Evolutionary conservation across 1,140 invertebrate species (phyloP), one percentile per base, ranked within the genome.

Genomic region (Dinothrombium tinctorium): DNA sequence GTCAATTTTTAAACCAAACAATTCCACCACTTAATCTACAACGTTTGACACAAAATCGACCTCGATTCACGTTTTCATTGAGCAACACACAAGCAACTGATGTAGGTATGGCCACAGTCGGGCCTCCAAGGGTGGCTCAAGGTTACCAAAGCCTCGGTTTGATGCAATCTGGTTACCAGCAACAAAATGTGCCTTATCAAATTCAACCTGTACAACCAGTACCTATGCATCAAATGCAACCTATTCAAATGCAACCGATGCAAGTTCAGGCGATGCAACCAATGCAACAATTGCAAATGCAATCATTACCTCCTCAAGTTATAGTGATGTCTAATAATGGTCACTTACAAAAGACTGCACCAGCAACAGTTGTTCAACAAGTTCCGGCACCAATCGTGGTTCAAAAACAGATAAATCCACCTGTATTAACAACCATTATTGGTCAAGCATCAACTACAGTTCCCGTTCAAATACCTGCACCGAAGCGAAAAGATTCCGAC

Each of bases 1-100:
- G 44, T 12, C 25, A 35, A 21, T 45, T 45, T 17, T 32, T 45
- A 3, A 40, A 45, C 24, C n/a, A 33, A 21, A 37, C 44, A 2
- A 45, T 45, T 14, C 44, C 44, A 19, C 19, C 14, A 24, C 20
- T 21, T 11, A n/a, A n/a, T n/a, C n/a, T n/a, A n/a, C 28, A 35
- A 6, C 29, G 29, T 7, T 7, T 17, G 5, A 32, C n/a, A 14
- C n/a, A 32, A 5, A 32, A 32, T 32, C 12, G n/a, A 32, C 29
- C 29, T 7, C 4, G 29, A 32, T 32, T 32, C 12, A 32, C 29
- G 5, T 32, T 32, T 17, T 17, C n/a, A 12, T 32, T 32, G 12
- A 14, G n/a, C 4, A 32, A 32, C 12, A 32, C 29, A 32, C 4
- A 14, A 15, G 17, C 29, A 5, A 12, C 29, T 7, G n/a, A 12